These are phyloP conservation scores for Albula goreensis DNA, from an alignment of 2,113 vertebrate genomes.

Conservation along the genomic window DNA sequence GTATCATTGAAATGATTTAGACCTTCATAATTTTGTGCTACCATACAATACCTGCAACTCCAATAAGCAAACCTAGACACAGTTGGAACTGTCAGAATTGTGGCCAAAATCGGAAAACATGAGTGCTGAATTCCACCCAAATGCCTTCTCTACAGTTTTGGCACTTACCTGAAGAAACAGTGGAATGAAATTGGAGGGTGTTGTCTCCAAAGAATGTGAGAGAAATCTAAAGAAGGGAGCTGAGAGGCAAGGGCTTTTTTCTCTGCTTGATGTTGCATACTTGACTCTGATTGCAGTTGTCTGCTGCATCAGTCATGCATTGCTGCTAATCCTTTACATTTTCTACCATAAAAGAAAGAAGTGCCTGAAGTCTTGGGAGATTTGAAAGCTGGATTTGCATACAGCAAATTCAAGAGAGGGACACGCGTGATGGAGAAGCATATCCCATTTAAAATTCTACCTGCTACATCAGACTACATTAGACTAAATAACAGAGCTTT, in stretches of 20 bases:
- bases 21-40: no score
- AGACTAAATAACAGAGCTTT: neutral
- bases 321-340: conserved; percentile 67
- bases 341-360: conserved; percentile 31
- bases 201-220: neutral
- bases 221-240: conserved; percentile 37
- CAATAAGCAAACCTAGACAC: no score
- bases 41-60: no score
- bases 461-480: neutral
- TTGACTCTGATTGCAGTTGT: conserved; percentile 68
- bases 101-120: neutral
- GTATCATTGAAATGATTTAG: neutral
- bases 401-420: neutral
- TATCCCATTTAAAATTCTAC: conserved; percentile 10
- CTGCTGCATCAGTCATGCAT: conserved; percentile 66
- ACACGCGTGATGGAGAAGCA: neutral
- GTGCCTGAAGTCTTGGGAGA: neutral
- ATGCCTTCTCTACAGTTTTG: neutral
- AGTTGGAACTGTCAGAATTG: neutral
- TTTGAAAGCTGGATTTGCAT: conserved; percentile 1
- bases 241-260: neutral
- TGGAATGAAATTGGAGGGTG: neutral
- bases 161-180: neutral
- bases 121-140: neutral
- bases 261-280: conserved; percentile 32